Evolutionary conservation across 2,888 invertebrate genomes (phyloP), one percentile per base, ranked within the genome.

Genomic region (Calliphora vomitoria): DNA sequence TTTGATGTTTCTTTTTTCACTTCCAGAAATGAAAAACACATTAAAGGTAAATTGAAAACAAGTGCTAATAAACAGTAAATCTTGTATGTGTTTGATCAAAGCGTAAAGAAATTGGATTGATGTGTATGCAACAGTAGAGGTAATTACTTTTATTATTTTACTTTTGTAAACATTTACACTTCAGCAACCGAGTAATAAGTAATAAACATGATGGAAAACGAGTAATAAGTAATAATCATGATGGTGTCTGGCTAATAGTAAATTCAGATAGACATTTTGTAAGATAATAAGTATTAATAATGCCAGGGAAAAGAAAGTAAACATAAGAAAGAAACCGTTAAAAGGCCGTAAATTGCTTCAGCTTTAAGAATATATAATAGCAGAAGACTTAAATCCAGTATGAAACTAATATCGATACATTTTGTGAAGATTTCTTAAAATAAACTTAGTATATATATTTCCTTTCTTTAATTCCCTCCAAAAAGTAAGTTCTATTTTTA

Each of bases 1-100:
- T 60, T 44, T 58, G 44, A 60, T 60, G 20, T 60, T 72, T 38
- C 13, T 31, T n/a, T 31, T 76, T 68, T 47, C 8, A 64, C 10
- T 35, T 13, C 5, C 1, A 8, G 8, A 8, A 15, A 31, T 4
- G 1, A 66, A 41, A 18, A 41, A 6, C 15, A 38, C 8, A 10
- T 38, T 11, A 41, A 13, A 20, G 64, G 38, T 41, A 41, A 41
- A 44, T 35, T 62, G 15, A 62, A 18, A 18, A 38, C 35, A 25
- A 35, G 18, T n/a, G 38, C 38, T 62, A 38, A 62, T 62, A 62
- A 62, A 31, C 31, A 31, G 31, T 15, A 31, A 60, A 60, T 20
- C 55, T 25, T 25, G 11, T 4, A 6, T 60, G 15, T 11, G 1
- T 31, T 4, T 11, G 11, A 60, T 5, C 25, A 8, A 60, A 62